Base-by-base conservation (phyloP, 2,888 invertebrate genomes). In the Prenolepis imparis region DNA sequence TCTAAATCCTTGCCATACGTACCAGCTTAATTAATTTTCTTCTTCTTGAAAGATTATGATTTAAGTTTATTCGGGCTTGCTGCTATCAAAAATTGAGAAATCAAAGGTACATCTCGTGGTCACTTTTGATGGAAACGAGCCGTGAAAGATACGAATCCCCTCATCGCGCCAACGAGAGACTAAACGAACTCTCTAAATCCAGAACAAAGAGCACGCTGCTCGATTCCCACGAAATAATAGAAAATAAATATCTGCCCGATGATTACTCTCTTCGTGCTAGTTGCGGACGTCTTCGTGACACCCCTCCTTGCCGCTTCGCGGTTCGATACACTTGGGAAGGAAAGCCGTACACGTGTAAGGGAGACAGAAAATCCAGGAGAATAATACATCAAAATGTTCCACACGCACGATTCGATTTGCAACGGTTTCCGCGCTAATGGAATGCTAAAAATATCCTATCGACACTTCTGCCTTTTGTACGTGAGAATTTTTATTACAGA, bases 161-260 rank as follows among this genome's bases (percentile, higher is more conserved):
- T 90, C 90, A 90, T 87, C 85, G 87, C 18, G n/a, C 75, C 39
- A 80, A 59, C 39, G 80, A 59, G 74, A 81, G 83, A 84, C 57
- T 74, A 73, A 44, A 24, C 59, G 55, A 83, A 85, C 84, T 86
- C 68, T 77, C 86, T 84, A 85, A 87, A 86, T 89, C 89, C 84
- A 84, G 86, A 89, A 87, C 83, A 77, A 82, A 52, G 83, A 84
- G 70, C 92, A 86, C 87, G 88, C 88, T 90, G 88, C 81, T 80
- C 80, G 85, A 90, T 93, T 93, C 93, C 91, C 92, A 92, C 89
- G 91, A 90, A 93, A 91, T 91, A 91, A 92, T 93, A 90, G 90
- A 90, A 92, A 93, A 92, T 92, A 93, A 93, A 92, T 93, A 92
- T 93, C 90, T 89, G 78, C 84, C 85, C 87, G 90, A 91, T 91